Percentiles rank a stretch among this genome's conserved stretches.
Evolutionary conservation across 2,888 invertebrate genomes (phyloP).

Genomic region (Drosophila hawaiiensis): DNA sequence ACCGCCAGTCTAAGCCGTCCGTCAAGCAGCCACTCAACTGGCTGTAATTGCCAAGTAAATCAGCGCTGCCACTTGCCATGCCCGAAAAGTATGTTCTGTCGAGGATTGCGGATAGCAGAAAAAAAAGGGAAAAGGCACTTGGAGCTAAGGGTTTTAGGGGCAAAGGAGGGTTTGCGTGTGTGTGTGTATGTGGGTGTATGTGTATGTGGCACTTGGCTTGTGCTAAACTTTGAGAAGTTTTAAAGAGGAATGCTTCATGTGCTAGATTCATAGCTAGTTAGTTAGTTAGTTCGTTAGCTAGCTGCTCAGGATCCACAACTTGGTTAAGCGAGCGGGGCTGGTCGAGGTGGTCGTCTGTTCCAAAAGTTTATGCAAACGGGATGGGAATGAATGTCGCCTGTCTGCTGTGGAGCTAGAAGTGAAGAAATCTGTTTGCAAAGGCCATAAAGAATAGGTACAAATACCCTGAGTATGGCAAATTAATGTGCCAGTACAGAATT

Average conservation of each 20-base stretch:
- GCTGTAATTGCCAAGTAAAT: conserved; percentile 77
- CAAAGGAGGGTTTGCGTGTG: background rate
- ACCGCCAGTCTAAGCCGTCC: conserved; percentile 39
- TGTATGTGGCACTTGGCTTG: conserved; percentile 27
- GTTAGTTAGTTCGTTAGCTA: conserved; percentile 69
- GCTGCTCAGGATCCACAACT: conserved; percentile 26
- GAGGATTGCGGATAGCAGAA: conserved; percentile 3
- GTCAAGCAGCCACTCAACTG: conserved; percentile 69
- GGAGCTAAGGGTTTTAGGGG: too few relatives aligned
- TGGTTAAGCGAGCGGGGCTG: background rate
- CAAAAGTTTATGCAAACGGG: conserved; percentile 21
- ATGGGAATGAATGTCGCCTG: background rate
- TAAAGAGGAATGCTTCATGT: conserved; percentile 79
- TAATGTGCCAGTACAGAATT: background rate
- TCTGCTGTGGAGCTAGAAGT: background rate
- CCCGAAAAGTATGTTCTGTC: conserved; percentile 67
- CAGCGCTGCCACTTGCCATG: conserved; percentile 79
- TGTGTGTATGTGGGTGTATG: background rate
- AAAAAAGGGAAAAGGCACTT: background rate
- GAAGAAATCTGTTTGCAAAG: background rate
- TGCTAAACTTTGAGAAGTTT: conserved; percentile 70
- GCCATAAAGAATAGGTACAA: background rate
- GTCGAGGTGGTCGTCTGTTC: background rate
- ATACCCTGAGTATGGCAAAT: background rate
- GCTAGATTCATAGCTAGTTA: conserved; percentile 77